Percentiles rank a stretch among this genome's conserved stretches.
These are phyloP conservation scores for Mactra quadrangularis DNA, from an alignment of 1,140 invertebrate genomes.

Conservation along the genomic window DNA sequence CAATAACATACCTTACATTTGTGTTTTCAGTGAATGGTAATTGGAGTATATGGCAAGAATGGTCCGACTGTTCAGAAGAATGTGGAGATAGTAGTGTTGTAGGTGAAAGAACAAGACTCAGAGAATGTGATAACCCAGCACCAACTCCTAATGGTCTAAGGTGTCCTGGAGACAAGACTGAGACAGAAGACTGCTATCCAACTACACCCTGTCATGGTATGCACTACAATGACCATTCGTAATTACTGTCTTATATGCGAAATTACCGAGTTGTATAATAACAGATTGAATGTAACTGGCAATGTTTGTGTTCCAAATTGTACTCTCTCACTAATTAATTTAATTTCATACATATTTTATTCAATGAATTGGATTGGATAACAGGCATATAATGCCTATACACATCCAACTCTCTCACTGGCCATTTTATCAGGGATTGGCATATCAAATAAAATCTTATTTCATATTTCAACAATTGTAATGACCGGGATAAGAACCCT, in stretches of 20 bases:
- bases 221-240: not conserved
- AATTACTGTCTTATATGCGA: not conserved
- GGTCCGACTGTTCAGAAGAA: conserved; percentile 87
- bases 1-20: too few relatives aligned
- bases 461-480: too few relatives aligned
- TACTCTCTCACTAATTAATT: too few relatives aligned
- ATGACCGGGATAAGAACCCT: too few relatives aligned
- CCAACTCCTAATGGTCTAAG: conserved; percentile 69
- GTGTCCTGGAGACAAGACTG: conserved; percentile 65
- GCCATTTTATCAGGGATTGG: too few relatives aligned
- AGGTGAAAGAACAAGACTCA: conserved; percentile 86
- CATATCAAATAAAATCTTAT: too few relatives aligned
- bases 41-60: conserved; percentile 87
- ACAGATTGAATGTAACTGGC: not conserved
- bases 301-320: not conserved
- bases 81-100: conserved; percentile 81
- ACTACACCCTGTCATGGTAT: conserved; percentile 46
- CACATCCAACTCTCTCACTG: too few relatives aligned
- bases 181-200: conserved; percentile 55
- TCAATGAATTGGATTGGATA: too few relatives aligned
- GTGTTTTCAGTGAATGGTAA: conserved; percentile 85
- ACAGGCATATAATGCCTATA: too few relatives aligned
- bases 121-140: conserved; percentile 86
- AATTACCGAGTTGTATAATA: not conserved
- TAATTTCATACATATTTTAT: too few relatives aligned